Evolutionary conservation across 2,113 vertebrate species (phyloP).

Genomic region (Nothoprocta perdicaria): DNA sequence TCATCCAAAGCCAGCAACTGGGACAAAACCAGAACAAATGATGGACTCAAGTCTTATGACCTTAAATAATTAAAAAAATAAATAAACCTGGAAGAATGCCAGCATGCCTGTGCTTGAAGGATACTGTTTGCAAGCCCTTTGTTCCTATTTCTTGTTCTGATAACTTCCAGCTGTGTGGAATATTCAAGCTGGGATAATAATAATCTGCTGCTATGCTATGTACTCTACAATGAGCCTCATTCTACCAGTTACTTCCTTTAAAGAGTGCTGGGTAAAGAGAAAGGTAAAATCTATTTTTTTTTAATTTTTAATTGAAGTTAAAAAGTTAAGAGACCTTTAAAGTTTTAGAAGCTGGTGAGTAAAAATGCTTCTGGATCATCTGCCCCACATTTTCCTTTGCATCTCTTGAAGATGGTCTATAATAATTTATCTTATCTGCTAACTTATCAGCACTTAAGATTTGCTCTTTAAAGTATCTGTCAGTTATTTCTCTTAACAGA

Average conservation of each 20-base stretch:
- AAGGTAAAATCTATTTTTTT: not conserved
- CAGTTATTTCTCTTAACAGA: not conserved
- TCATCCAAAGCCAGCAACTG: not conserved
- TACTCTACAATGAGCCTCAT: not conserved
- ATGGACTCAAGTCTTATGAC: not conserved
- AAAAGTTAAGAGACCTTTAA: not conserved
- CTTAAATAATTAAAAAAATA: slow-evolving; percentile 11
- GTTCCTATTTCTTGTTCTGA: not conserved
- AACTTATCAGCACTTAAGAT: not conserved
- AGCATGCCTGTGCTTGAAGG: slow-evolving; percentile 4
- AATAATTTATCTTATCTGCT: not conserved
- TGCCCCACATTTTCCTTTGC: not conserved
- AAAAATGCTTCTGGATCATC: not conserved
- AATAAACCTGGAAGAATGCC: slow-evolving; percentile 31
- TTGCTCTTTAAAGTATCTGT: not conserved
- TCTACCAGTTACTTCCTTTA: not conserved
- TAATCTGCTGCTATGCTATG: not conserved
- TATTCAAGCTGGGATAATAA: not conserved
- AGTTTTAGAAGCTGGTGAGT: not conserved
- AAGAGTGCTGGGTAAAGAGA: not conserved
- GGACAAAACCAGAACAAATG: not conserved
- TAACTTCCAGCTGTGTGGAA: slow-evolving; percentile 38
- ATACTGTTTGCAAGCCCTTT: not conserved
- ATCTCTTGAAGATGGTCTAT: not conserved
- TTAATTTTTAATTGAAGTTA: not conserved